phyloP scores from a whole-genome alignment of 2,113 vertebrate species.

The Stomatorhinus ivindoensis region DNA sequence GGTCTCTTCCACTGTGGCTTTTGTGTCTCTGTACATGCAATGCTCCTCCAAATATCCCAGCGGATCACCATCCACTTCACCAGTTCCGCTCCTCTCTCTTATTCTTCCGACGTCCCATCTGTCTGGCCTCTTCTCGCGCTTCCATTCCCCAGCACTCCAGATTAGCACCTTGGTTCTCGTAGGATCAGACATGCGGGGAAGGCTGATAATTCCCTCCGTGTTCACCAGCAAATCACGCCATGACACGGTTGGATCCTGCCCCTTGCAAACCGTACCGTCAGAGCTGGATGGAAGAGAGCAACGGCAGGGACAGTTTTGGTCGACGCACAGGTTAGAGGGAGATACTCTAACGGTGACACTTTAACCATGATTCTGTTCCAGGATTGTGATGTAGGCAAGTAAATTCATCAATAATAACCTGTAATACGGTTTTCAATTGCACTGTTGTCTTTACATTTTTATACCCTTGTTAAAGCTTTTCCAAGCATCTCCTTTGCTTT shows the following conservation, averaged over 20 bases:
- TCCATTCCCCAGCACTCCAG: constrained; percentile 29
- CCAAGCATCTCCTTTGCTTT: background rate
- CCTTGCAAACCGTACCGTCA: constrained; percentile 32
- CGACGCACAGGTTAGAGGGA: constrained; percentile 47
- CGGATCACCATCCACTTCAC: background rate
- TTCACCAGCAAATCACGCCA: constrained; percentile 26
- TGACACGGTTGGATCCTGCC: constrained; percentile 56
- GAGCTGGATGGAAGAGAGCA: constrained; percentile 52
- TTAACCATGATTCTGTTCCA: background rate
- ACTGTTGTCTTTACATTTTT: background rate
- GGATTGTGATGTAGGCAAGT: background rate
- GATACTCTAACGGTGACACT: background rate
- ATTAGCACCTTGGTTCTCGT: constrained; percentile 26
- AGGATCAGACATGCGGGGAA: constrained; percentile 24
- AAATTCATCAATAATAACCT: background rate
- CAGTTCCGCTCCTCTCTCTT: background rate
- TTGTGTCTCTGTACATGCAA: background rate
- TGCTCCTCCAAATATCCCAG: background rate
- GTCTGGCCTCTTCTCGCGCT: background rate
- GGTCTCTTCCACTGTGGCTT: background rate
- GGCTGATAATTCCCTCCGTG: constrained; percentile 22
- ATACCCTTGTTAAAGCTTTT: background rate
- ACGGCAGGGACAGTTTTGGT: constrained; percentile 45
- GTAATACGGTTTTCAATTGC: background rate
- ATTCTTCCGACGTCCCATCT: background rate